Evolutionary conservation across 2,797 vertebrate genomes (phyloP).

Genomic region (Borostomias antarcticus): DNA sequence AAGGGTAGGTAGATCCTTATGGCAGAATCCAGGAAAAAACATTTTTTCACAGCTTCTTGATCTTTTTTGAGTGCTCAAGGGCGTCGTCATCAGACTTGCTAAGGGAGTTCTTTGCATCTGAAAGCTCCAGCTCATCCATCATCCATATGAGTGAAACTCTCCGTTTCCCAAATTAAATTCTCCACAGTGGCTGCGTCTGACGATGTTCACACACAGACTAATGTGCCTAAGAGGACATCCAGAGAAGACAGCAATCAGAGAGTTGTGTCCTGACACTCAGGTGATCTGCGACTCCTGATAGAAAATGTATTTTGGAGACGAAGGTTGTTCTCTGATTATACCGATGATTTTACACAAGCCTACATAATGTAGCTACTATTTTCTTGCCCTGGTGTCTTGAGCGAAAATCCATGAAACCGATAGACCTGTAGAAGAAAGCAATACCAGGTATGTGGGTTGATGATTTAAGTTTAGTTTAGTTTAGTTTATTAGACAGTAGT

Average conservation of each 20-base stretch:
- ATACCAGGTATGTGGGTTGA: no score
- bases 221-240: constrained; percentile 36
- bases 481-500: no score
- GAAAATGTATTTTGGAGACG: constrained; percentile 10
- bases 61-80: constrained; percentile 27
- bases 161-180: constrained; percentile 41
- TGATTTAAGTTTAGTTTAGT: no score
- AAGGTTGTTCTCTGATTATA: constrained; percentile 17
- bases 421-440: no score
- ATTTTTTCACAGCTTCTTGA: constrained; percentile 4
- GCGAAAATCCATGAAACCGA: constrained; percentile 12
- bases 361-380: constrained; percentile 12
- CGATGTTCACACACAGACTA: constrained; percentile 31
- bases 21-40: constrained; percentile 8
- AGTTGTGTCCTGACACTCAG: constrained; percentile 18
- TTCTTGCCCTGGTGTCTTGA: constrained; percentile 11
- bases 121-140: constrained; percentile 36
- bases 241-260: constrained; percentile 34
- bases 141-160: constrained; percentile 31
- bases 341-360: not conserved
- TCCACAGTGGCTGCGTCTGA: constrained; percentile 25
- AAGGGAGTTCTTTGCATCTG: constrained; percentile 27
- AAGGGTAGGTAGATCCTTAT: not conserved
- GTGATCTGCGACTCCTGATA: constrained; percentile 35
- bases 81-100: constrained; percentile 30